Percentiles rank a stretch among this genome's conserved stretches.
Conservation (phyloP, 2,888 invertebrate species). For the Deilephila porcellus region DNA sequence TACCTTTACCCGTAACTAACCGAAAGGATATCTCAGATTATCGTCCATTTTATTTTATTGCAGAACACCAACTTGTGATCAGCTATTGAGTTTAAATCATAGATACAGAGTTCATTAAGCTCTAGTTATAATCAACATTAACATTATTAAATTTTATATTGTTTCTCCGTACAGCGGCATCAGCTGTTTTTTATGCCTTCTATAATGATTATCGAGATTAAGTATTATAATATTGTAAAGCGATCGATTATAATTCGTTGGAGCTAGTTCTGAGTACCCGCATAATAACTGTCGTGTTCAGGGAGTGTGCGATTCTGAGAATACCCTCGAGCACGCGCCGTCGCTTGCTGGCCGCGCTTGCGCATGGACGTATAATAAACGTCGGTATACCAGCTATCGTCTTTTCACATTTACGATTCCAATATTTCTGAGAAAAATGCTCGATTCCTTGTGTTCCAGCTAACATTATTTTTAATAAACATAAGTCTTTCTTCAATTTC, state of each 20-base stretch:
- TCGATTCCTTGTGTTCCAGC: conserved; percentile 53
- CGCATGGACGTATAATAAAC: conserved; percentile 51
- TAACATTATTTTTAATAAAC: conserved; percentile 52
- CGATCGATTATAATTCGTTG: neutral
- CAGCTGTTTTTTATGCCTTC: too few relatives aligned
- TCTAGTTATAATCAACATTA: too few relatives aligned
- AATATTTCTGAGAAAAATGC: conserved; percentile 70
- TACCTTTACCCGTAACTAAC: too few relatives aligned
- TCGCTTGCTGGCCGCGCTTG: conserved; percentile 47
- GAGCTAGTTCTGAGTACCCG: conserved; percentile 34
- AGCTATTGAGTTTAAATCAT: too few relatives aligned
- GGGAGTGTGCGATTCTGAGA: conserved; percentile 69
- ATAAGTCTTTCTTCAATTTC: conserved; percentile 50
- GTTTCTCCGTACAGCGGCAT: too few relatives aligned
- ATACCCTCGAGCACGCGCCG: conserved; percentile 72
- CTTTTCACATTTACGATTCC: conserved; percentile 75
- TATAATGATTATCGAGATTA: neutral
- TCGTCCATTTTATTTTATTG: too few relatives aligned
- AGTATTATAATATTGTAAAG: neutral
- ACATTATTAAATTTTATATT: too few relatives aligned
- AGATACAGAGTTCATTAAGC: too few relatives aligned
- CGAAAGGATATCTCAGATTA: too few relatives aligned
- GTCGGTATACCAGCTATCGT: conserved; percentile 43
- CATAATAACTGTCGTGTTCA: conserved; percentile 60
- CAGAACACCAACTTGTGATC: too few relatives aligned